Evolutionary conservation across 1,140 invertebrate genomes (phyloP), one percentile per base, ranked within the genome.

Genomic region (Heliconius hermathena): DNA sequence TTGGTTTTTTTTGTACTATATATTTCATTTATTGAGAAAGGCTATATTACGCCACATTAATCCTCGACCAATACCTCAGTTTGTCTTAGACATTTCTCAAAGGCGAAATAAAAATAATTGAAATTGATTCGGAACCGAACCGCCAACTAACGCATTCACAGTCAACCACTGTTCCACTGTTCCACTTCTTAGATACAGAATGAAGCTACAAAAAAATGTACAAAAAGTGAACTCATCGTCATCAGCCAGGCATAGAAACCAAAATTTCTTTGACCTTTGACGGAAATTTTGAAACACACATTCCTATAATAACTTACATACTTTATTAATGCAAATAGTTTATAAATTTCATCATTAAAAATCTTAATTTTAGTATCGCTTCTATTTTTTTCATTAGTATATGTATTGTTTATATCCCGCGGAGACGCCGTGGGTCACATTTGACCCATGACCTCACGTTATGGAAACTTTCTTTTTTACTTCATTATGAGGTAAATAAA

Each of bases 381-480:
- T 80, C 75, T 70, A 60, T 38, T 66, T 71, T 18, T 76, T 80
- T 60, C n/a, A 80, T 80, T 77, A 80, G 29, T 46, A 46, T 46
- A 71, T 1, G 76, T 29, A 66, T 52, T 73, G 71, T 57, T 79
- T 60, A 46, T 8, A 13, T 72, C 79, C 79, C 75, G 75, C 46
- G 22, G 75, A 66, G 79, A 52, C 71, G 20, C 75, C 49, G 71
- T 60, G 26, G 79, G 72, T 29, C n/a, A 33, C 20, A n/a, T 26
- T 20, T 77, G 75, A 81, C 75, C 76, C 29, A 16, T 74, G 75
- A 81, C 71, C 79, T 26, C 54, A 9, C 22, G 8, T 66, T 66
- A 66, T 66, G 26, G 60, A 16, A 66, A 29, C 60, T 66, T 66
- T 66, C 60, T 66, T 66, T 66, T 66, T 66, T 26, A 66, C 8